Base-by-base conservation (phyloP, 1,140 invertebrate genomes). In the Cryptotermes secundus region DNA sequence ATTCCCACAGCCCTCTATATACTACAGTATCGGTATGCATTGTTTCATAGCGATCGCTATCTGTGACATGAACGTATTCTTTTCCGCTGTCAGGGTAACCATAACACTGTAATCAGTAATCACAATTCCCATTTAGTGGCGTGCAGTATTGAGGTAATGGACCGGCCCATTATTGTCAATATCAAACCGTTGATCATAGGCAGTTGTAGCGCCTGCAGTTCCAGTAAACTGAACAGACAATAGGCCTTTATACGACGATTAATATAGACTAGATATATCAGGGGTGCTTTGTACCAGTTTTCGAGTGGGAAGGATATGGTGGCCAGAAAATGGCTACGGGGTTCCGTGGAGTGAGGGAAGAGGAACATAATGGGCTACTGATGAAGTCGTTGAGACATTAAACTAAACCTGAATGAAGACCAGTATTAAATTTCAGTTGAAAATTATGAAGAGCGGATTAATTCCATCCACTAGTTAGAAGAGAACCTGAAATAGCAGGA, bases 381-480 rank as follows among this genome's bases (percentile, higher is more conserved):
- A 26, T 72, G n/a, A 72, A 72, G 59, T 72, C 59, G 26, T 14
- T 72, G 59, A 72, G 59, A 72, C 59, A 72, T 72, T 72, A 72
- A 72, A 72, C 26, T 72, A 31, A 72, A 72, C 26, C 59, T 72
- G n/a, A 72, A 72, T 72, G n/a, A 72, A 72, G 59, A n/a, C 59
- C 59, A 31, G 59, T n/a, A 31, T 72, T 72, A 72, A 72, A 72
- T 72, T 72, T 72, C 59, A 31, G 59, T 72, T 72, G 26, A 72
- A 72, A 72, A 72, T 72, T 72, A 72, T 72, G 59, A 72, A 72
- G 31, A 72, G 59, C 59, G 59, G 59, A 72, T 72, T 72, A 72
- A 72, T 72, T 72, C n/a, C 59, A 7, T 31, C 16, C 26, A 6
- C 14, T 72, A 6, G 7, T 14, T 3, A 9, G 59, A 72, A 72